phyloP scores from a whole-genome alignment of 2,797 vertebrate species.

The Pipistrellus pygmaeus region DNA sequence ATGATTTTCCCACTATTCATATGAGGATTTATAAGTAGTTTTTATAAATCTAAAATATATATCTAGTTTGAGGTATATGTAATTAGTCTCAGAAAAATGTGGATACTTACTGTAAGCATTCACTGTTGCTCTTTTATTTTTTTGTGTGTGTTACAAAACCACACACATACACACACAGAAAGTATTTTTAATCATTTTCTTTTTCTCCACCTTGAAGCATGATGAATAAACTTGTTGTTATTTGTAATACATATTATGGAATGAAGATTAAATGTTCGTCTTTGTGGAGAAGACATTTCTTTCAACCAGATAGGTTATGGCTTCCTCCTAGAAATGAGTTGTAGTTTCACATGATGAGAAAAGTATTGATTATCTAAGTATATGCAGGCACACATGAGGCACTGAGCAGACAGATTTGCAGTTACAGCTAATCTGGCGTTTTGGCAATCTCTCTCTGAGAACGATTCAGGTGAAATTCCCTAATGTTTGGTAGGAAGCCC shows the following conservation, averaged over 20 bases:
- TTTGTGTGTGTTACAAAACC: constrained; percentile 2
- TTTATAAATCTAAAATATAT: constrained; percentile 32
- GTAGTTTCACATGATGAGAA: neutral
- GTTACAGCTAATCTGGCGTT: constrained; percentile 7
- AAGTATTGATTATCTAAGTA: neutral
- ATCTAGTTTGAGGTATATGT: neutral
- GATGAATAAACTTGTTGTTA: neutral
- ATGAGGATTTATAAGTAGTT: neutral
- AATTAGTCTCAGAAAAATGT: constrained; percentile 10
- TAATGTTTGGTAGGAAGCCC: constrained; percentile 43
- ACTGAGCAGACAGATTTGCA: neutral
- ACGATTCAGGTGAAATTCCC: constrained; percentile 56
- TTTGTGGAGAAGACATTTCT: constrained; percentile 53
- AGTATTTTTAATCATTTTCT: constrained; percentile 33
- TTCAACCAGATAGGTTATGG: neutral
- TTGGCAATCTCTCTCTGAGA: constrained; percentile 10
- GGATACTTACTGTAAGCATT: neutral
- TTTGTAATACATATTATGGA: constrained; percentile 10
- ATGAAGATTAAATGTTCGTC: neutral
- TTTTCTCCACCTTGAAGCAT: constrained; percentile 25
- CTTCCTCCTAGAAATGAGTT: neutral
- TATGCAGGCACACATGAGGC: neutral
- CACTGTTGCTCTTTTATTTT: neutral
- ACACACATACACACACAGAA: neutral
- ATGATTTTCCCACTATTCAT: neutral